Base-by-base conservation (phyloP, 1,140 invertebrate genomes). In the Diorhabda elongata region DNA sequence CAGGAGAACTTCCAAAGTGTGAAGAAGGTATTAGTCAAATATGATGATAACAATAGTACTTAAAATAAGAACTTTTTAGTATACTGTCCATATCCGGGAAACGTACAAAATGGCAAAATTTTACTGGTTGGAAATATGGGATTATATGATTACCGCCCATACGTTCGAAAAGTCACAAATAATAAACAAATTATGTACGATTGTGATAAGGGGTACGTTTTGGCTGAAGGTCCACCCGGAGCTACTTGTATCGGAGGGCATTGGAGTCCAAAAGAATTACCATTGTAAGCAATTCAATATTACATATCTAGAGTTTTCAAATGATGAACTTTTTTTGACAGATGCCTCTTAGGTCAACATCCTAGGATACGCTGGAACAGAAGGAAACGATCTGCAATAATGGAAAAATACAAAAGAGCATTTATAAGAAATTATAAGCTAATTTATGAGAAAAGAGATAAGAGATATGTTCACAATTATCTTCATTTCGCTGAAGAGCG, bases 141-240 rank as follows among this genome's bases (percentile, higher is more conserved):
- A 0, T 86, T 97, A 45, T 98, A 98, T 80, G 96, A 98, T 80
- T 98, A 98, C 79, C 83, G 95, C n/a, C 92, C 95, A 0, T 98
- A 98, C 78, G 96, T 98, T 0, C 90, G 89, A 76, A 96, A 95
- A 83, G 90, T 93, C 66, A 84, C 83, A 1, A 97, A 96, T 81
- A 97, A 98, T 77, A 94, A 97, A 73, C 94, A 98, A 80, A 98
- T 98, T 44, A 94, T 96, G 89, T 98, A 97, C 81, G 94, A 97
- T 74, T 98, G 97, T 80, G 90, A 97, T 70, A 93, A 94, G 77
- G 95, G 95, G 0, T 96, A 93, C 76, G 90, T 92, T 2, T 77
- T 97, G 4, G 88, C 88, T 26, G 90, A 92, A 72, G 96, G 96
- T 6, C 94, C 96, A 0, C 92, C 92, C 0, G 96, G 96, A 3